Base-by-base conservation (phyloP, 1,140 invertebrate species). In the Mylabris phalerata region DNA sequence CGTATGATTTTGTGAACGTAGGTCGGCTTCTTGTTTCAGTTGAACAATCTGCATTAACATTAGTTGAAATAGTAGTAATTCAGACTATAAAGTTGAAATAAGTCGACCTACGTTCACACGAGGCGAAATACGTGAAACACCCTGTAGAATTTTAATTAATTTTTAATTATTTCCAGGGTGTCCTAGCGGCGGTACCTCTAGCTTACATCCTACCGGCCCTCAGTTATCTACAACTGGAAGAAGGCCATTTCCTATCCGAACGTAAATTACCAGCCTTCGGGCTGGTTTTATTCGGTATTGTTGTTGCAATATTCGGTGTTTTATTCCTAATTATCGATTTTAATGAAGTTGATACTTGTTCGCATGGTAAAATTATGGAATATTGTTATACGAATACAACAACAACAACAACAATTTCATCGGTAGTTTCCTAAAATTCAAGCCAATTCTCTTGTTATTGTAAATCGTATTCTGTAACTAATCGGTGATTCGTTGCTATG, bases 141-240 rank as follows among this genome's bases (percentile, higher is more conserved):
- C 19, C 19, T 19, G 19, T 13, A 13, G 13, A 13, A 13, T 13
- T 13, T 13, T 1, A 19, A 19, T 19, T 19, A 1, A 13, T 19
- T 19, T 19, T 19, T 2, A 1, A 19, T 19, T 19, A 19, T 19
- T 59, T 66, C 13, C 69, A 90, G 88, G 92, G 92, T 54, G 85
- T 93, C 7, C 63, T 93, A 26, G 87, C 88, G 4, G 92, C 91
- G 6, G 87, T 92, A 54, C 91, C 91, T 5, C 71, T 93, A 57
- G 91, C 91, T 11, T 94, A 89, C 73, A 83, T 94, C 57, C 76
- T 95, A 41, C 92, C 92, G 7, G 87, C 89, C 0, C 69, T 90
- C 6, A 88, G 87, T 68, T 92, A 91, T 66, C 79, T 93, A 57
- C 84, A 84, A 69, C 78, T 93, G 60, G 85, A 89, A 63, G 83